Evolutionary conservation across 2,888 invertebrate genomes (phyloP).

Genomic region (Plusia festucae): DNA sequence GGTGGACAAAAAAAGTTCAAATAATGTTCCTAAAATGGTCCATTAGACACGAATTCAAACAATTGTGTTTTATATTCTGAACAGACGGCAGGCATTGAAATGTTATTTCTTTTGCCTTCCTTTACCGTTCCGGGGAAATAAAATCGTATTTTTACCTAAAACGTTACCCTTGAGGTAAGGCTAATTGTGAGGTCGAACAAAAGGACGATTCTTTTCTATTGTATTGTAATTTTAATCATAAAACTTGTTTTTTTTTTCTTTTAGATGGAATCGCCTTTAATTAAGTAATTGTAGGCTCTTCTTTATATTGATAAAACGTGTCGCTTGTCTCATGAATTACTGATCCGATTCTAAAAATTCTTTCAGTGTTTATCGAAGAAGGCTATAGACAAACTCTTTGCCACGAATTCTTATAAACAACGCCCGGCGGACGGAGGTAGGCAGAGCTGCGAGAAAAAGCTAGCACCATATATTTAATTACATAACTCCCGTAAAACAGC

Average conservation of each 20-base stretch:
- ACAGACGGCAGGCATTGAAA: slow-evolving; percentile 30
- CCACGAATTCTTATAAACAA: no score
- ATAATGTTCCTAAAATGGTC: slow-evolving; percentile 37
- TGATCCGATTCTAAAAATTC: no score
- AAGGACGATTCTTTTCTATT: slow-evolving; percentile 38
- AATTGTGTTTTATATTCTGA: slow-evolving; percentile 40
- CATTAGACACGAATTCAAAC: slow-evolving; percentile 47
- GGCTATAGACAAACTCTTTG: no score
- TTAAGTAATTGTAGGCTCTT: not conserved
- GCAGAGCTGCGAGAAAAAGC: no score
- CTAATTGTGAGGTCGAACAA: slow-evolving; percentile 44
- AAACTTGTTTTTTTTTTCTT: slow-evolving; percentile 21
- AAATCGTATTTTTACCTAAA: slow-evolving; percentile 48
- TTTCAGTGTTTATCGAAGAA: no score
- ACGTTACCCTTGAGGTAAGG: slow-evolving; percentile 41
- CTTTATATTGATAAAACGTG: not conserved
- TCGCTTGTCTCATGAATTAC: no score
- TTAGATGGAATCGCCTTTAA: not conserved
- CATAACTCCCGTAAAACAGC: no score
- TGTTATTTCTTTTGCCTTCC: slow-evolving; percentile 27
- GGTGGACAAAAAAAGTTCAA: slow-evolving; percentile 27
- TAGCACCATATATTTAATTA: no score
- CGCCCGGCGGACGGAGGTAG: no score
- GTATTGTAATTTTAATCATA: slow-evolving; percentile 40
- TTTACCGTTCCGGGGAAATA: slow-evolving; percentile 45